Evolutionary conservation across 2,113 vertebrate species (phyloP), one percentile per base, ranked within the genome.

Genomic region (Muntiacus reevesi): DNA sequence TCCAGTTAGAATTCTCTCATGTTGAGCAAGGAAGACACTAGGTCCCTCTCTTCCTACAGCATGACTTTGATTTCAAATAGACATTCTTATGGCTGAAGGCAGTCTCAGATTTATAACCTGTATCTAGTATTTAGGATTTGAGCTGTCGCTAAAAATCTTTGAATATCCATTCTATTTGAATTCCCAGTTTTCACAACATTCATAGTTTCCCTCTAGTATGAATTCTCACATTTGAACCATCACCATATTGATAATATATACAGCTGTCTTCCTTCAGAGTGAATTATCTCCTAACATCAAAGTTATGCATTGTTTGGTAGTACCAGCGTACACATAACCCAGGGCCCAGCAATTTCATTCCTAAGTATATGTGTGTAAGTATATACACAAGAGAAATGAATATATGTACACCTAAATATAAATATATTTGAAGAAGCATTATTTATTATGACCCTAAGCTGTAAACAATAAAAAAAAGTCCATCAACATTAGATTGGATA

Each of bases 391-490:
- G 28, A 74, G 17, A 83, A 94, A 81, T 59, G 21, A 82, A 82
- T 50, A 40, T 43, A 74, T 81, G 87, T 54, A 89, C 7, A 64
- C 19, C 7, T n/a, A 92, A 83, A 95, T 40, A 87, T 62, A 95
- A 97, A 81, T 96, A 89, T 82, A 50, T 57, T 96, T 50, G 89
- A 36, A 86, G n/a, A 82, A 93, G 40, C 40, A 96, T 64, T 91
- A 82, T 96, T 98, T 97, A 96, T 96, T 97, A 95, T 95, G 76
- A 86, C 36, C 76, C 50, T 83, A 93, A 71, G 21, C 57, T 88
- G 59, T 91, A 96, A 97, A 91, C 43, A 92, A 47, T 82, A 19
- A 83, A 92, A 95, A 92, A 92, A 85, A 83, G 82, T 54, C 19
- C 85, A 97, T 33, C 1, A 52, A 60, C 2, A 93, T 47, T 45